Evolutionary conservation across 2,113 vertebrate species (phyloP).

Genomic region (Lepus europaeus): DNA sequence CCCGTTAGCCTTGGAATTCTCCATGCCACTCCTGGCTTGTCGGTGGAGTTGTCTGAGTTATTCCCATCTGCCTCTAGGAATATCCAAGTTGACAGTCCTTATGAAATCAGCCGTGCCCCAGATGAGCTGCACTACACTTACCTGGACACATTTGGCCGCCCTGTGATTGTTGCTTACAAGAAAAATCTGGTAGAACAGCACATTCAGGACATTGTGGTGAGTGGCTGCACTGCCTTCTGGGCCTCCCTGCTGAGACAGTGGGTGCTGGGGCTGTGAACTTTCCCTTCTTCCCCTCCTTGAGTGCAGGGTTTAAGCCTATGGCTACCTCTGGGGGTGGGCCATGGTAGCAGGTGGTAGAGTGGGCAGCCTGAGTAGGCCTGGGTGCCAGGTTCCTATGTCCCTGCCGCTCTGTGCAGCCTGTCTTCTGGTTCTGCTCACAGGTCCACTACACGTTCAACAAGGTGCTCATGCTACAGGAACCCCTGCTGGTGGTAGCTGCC

Average conservation of each 20-base stretch:
- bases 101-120: conserved; percentile 91
- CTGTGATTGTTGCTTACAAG: conserved; percentile 96
- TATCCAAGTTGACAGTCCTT: conserved; percentile 96
- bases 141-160: conserved; percentile 97
- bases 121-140: conserved; percentile 98
- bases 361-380: too few species aligned
- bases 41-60: background rate
- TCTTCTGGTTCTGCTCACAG: conserved; percentile 81
- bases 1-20: background rate
- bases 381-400: background rate
- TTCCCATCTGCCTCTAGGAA: conserved; percentile 87
- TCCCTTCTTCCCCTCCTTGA: background rate
- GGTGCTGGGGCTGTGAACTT: too few species aligned
- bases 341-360: background rate
- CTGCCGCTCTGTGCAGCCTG: fast-evolving
- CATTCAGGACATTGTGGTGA: conserved; percentile 98
- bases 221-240: conserved; percentile 41
- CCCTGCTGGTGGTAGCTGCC: conserved; percentile 96
- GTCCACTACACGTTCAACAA: conserved; percentile 98
- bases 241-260: too few species aligned
- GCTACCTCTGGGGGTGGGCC: background rate
- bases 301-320: background rate
- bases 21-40: background rate
- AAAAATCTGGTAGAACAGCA: conserved; percentile 98
- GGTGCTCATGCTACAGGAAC: conserved; percentile 98